Evolutionary conservation across 2,113 vertebrate species (phyloP).

Genomic region (Connochaetes taurinus): DNA sequence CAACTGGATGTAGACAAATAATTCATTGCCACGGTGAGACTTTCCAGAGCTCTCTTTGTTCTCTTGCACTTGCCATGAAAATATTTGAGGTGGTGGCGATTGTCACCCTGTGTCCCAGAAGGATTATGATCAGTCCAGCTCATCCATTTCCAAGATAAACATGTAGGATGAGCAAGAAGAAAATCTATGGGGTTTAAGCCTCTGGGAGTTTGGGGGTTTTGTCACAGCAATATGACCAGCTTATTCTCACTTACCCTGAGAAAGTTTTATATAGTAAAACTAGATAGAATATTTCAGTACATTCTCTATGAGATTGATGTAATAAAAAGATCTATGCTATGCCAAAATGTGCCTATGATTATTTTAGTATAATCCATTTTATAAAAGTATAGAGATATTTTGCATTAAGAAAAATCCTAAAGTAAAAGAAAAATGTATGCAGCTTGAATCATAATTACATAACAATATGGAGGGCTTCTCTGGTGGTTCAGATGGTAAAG

Average conservation of each 20-base stretch:
- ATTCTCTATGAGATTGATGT: neutral
- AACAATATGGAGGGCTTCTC: neutral
- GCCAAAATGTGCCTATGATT: neutral
- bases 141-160: neutral
- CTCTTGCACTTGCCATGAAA: neutral
- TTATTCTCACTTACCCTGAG: neutral
- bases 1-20: neutral
- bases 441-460: neutral
- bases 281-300: neutral
- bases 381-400: neutral
- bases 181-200: neutral
- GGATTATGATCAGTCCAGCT: neutral
- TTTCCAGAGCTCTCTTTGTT: neutral
- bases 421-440: slow-evolving; percentile 29
- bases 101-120: neutral
- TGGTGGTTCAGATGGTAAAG: neutral
- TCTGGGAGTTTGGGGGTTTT: neutral
- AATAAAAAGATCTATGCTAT: neutral
- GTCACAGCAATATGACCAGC: neutral
- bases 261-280: neutral
- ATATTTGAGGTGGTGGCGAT: neutral
- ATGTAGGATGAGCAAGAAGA: neutral
- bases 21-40: neutral
- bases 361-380: neutral
- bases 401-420: neutral